phyloP scores from a whole-genome alignment of 53 echinoderm and acorn worm genomes.

The Astropecten irregularis region DNA sequence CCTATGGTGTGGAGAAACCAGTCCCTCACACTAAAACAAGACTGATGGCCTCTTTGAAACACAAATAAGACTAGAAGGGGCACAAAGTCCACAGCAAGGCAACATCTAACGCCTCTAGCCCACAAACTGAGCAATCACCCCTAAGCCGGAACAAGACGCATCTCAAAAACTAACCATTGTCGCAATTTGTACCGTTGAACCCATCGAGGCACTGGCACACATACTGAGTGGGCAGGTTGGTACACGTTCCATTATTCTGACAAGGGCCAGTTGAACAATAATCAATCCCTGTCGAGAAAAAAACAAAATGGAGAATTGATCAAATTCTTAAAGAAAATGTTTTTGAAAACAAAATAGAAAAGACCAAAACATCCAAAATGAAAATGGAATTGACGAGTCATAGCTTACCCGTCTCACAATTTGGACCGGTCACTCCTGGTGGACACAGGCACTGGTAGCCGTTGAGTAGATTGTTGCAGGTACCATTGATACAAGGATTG shows the following conservation, averaged over 20 bases:
- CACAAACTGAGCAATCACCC: too few relatives aligned
- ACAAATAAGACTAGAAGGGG: too few relatives aligned
- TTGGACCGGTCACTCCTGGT: constrained; percentile 36
- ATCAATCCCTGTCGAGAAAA: constrained; percentile 16
- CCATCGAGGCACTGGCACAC: neutral
- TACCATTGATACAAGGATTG: constrained; percentile 57
- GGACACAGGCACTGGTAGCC: constrained; percentile 58
- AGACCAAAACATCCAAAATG: too few relatives aligned
- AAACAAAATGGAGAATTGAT: neutral
- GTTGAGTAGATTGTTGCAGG: constrained; percentile 53
- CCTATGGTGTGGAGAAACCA: too few relatives aligned
- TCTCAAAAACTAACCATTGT: constrained; percentile 26
- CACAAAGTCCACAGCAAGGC: too few relatives aligned
- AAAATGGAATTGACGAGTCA: too few relatives aligned
- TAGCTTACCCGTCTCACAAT: neutral
- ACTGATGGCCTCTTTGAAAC: too few relatives aligned
- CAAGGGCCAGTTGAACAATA: constrained; percentile 2
- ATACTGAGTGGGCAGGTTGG: constrained; percentile 3
- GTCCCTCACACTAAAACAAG: too few relatives aligned
- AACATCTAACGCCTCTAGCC: too few relatives aligned
- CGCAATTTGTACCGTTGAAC: constrained; percentile 48
- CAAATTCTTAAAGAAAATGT: too few relatives aligned
- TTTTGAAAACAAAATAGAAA: too few relatives aligned
- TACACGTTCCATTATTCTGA: constrained; percentile 26
- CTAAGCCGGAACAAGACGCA: too few relatives aligned